phyloP scores from a whole-genome alignment of 2,113 vertebrate genomes.

The Ciconia maguari region DNA sequence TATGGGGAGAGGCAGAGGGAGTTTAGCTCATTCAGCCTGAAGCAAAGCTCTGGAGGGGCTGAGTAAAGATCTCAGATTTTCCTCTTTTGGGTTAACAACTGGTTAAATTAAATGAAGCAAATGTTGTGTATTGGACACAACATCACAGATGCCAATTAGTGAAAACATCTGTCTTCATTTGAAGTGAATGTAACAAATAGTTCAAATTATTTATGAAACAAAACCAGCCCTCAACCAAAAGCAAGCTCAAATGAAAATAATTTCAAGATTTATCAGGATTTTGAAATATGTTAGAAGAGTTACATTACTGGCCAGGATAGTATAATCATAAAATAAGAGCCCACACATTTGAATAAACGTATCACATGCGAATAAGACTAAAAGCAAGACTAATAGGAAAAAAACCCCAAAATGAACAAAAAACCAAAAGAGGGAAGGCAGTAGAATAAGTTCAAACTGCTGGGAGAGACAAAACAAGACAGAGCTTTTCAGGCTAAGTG shows the following conservation, averaged over 20 bases:
- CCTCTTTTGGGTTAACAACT: neutral
- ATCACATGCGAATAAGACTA: neutral
- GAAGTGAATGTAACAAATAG: neutral
- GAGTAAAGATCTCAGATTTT: neutral
- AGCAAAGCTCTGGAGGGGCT: neutral
- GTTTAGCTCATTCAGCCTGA: neutral
- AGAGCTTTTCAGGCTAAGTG: neutral
- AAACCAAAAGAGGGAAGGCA: neutral
- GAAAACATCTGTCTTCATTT: neutral
- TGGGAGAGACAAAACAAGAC: neutral
- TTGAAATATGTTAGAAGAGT: neutral
- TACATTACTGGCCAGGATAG: neutral
- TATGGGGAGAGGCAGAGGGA: neutral
- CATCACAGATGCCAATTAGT: neutral
- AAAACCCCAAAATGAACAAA: neutral
- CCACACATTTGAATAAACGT: neutral
- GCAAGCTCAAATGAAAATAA: neutral
- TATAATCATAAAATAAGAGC: neutral
- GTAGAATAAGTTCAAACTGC: neutral
- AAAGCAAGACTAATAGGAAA: neutral
- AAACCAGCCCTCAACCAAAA: neutral
- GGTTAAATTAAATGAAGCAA: neutral
- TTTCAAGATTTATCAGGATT: neutral
- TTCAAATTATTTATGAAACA: neutral
- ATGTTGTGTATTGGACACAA: neutral